phyloP scores from a whole-genome alignment of 2,888 invertebrate species.

The Serrognathus titanus region DNA sequence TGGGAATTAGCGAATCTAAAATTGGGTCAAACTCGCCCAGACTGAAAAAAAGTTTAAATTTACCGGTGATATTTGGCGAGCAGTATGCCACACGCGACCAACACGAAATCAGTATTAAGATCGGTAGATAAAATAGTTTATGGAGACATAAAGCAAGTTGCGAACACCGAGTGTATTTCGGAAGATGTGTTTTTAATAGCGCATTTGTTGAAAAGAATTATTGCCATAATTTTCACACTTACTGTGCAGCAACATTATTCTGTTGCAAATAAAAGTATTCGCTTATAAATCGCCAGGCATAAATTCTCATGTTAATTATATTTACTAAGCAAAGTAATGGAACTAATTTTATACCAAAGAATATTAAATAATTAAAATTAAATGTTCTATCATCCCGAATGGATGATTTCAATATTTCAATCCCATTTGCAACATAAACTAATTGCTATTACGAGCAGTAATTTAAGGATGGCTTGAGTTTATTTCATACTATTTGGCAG shows the following conservation, averaged over 20 bases:
- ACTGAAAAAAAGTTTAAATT: slow-evolving; percentile 15
- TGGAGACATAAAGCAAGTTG: slow-evolving; percentile 11
- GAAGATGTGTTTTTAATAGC: slow-evolving; percentile 2
- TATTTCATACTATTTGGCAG: no score
- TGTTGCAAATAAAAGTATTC: neutral
- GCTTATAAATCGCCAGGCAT: neutral
- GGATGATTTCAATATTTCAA: no score
- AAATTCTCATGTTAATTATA: no score
- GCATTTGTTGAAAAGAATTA: slow-evolving; percentile 4
- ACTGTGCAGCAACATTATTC: neutral
- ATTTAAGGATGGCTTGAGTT: no score
- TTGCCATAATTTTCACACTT: slow-evolving; percentile 3
- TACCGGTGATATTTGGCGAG: slow-evolving; percentile 13
- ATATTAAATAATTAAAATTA: no score
- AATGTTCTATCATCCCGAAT: no score
- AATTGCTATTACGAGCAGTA: no score
- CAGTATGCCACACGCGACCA: slow-evolving; percentile 2
- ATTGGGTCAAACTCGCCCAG: slow-evolving; percentile 7
- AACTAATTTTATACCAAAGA: no score
- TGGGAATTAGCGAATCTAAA: neutral
- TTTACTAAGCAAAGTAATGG: no score
- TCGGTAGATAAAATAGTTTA: slow-evolving; percentile 14
- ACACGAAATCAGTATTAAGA: slow-evolving; percentile 17
- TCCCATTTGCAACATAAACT: no score
- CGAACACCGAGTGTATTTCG: slow-evolving; percentile 6